A percentile compares a stretch with the other conserved stretches of the same genome.
Conservation (phyloP, 2,888 invertebrate genomes). For the Drosophila buzzatii region DNA sequence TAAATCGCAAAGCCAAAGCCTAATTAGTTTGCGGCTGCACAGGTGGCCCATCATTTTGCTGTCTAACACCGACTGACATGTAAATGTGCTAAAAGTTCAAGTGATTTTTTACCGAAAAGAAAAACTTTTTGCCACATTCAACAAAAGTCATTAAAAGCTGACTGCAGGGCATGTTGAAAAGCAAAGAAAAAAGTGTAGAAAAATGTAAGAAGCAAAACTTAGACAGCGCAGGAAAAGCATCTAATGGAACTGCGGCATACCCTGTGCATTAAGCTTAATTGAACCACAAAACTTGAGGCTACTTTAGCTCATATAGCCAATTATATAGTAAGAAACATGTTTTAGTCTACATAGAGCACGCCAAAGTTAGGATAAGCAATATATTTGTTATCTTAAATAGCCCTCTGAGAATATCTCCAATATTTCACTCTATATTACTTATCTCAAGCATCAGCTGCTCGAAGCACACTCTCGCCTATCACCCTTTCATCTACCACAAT, state of each 20-base stretch:
- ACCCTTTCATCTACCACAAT: constrained; percentile 9
- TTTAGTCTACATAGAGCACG: not conserved
- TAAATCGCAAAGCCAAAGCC: constrained; percentile 22
- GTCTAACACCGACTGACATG: constrained; percentile 76
- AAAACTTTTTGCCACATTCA: constrained; percentile 55
- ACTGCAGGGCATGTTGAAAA: constrained; percentile 47
- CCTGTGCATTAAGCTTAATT: not conserved
- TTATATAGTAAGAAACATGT: too few relatives aligned
- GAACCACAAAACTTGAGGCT: too few relatives aligned
- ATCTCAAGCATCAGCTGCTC: not conserved
- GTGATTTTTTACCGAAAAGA: constrained; percentile 41
- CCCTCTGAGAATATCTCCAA: not conserved
- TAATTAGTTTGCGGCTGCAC: constrained; percentile 70
- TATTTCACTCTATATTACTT: not conserved
- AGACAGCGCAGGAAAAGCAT: not conserved
- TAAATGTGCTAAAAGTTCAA: constrained; percentile 82
- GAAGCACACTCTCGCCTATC: not conserved
- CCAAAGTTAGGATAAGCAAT: not conserved
- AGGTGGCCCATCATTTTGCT: constrained; percentile 72
- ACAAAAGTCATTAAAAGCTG: constrained; percentile 74
- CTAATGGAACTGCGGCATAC: constrained; percentile 3
- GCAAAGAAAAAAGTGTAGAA: not conserved
- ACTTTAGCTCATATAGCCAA: too few relatives aligned
- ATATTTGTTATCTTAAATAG: not conserved
- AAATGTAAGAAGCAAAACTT: not conserved